These are phyloP conservation scores for Drosophila mettleri DNA, from an alignment of 2,888 invertebrate genomes.

Conservation along the genomic window DNA sequence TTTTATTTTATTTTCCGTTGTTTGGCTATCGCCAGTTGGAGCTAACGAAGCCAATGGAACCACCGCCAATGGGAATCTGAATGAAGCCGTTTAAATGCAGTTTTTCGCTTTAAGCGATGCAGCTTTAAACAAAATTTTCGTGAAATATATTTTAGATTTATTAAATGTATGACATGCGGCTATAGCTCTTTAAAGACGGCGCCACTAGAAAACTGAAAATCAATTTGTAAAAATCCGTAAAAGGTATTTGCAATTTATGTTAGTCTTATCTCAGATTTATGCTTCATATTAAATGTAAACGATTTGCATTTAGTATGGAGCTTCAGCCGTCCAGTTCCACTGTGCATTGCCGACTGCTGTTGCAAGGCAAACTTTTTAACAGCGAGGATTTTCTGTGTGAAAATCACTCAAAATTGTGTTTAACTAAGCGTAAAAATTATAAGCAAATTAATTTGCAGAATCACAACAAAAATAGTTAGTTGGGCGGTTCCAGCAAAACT, in stretches of 20 bases:
- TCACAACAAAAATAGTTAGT: constrained; percentile 70
- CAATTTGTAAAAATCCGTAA: background rate
- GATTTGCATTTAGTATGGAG: background rate
- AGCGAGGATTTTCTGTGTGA: constrained; percentile 75
- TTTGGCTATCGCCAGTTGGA: constrained; percentile 41
- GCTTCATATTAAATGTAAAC: background rate
- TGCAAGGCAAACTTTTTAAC: constrained; percentile 65
- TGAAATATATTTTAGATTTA: constrained; percentile 14
- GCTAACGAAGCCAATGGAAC: constrained; percentile 69
- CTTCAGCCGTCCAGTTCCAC: constrained; percentile 33
- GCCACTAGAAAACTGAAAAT: background rate
- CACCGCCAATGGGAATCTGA: constrained; percentile 31
- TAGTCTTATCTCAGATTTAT: background rate
- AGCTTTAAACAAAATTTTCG: constrained; percentile 16
- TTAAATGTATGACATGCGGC: background rate
- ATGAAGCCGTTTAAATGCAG: constrained; percentile 51
- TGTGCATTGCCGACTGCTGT: constrained; percentile 51
- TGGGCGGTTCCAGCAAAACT: constrained; percentile 70
- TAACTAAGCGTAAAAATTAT: constrained; percentile 85
- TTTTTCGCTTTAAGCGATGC: constrained; percentile 33
- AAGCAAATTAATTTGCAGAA: constrained; percentile 85
- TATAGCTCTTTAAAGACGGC: background rate
- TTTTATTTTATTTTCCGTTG: constrained; percentile 25
- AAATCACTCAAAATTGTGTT: constrained; percentile 84
- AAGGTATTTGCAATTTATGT: background rate